These are phyloP conservation scores for Boloria euphrosyne DNA, from an alignment of 2,888 invertebrate genomes.

Conservation along the genomic window DNA sequence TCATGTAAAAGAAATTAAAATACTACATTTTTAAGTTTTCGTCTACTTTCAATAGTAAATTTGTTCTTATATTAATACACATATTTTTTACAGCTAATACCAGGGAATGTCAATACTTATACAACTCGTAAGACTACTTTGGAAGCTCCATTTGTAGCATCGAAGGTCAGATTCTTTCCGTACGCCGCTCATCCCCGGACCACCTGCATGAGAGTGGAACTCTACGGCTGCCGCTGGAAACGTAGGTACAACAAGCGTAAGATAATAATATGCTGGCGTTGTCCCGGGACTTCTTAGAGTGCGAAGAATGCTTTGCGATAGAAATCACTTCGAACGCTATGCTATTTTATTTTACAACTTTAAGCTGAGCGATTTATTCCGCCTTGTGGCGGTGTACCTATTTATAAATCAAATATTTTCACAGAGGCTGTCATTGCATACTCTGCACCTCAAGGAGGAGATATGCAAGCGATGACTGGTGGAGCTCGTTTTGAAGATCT, in stretches of 20 bases:
- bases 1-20: no score
- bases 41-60: not conserved
- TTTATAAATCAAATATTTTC: slow-evolving; percentile 55
- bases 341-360: slow-evolving; percentile 25
- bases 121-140: slow-evolving; percentile 86
- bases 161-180: slow-evolving; percentile 93
- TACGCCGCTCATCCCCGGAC: slow-evolving; percentile 92
- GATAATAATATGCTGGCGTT: slow-evolving; percentile 55
- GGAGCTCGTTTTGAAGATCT: slow-evolving; percentile 88
- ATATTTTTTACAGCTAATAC: slow-evolving; percentile 81
- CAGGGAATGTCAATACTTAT: slow-evolving; percentile 90
- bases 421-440: slow-evolving; percentile 87
- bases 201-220: slow-evolving; percentile 95
- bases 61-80: not conserved
- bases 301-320: slow-evolving; percentile 49
- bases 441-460: slow-evolving; percentile 85
- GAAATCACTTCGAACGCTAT: not conserved
- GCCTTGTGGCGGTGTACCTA: slow-evolving; percentile 51
- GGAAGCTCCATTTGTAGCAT: slow-evolving; percentile 92
- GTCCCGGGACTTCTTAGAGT: slow-evolving; percentile 57
- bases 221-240: slow-evolving; percentile 90
- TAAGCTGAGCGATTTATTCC: slow-evolving; percentile 35
- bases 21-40: not conserved
- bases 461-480: slow-evolving; percentile 84
- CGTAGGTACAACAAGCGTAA: slow-evolving; percentile 66